Base-by-base conservation (phyloP, 2,888 invertebrate genomes). In the Rhaphigaster nebulosa region DNA sequence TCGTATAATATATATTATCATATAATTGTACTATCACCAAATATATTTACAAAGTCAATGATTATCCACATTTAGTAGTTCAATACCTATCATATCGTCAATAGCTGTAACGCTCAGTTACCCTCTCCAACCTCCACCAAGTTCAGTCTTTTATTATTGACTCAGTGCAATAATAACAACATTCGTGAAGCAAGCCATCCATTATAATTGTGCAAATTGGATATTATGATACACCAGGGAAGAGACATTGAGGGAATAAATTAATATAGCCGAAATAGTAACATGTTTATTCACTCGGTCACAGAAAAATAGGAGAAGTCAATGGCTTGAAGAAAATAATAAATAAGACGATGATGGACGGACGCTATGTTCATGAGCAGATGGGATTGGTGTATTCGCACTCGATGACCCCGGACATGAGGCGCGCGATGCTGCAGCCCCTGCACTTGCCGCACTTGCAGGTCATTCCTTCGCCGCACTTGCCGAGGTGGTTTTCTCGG, bases 401-500 rank as follows among this genome's bases (percentile, higher is more conserved):
- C 50, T 89, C 89, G 45, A 89, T 89, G 70, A 89, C 13, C 15
- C 89, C 89, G 0, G 76, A 29, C 70, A 70, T 70, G 29, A 89
- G 70, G 50, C 89, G 65, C 50, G 52, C 76, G 13, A 87, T 87
- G 52, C 60, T 60, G 87, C 90, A 90, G 13, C 90, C 90, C 65
- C 70, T 87, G 70, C 90, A 90, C 70, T 70, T 76, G 70, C 90
- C 87, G 87, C 90, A 90, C 70, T 87, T 90, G 90, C 90, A 90
- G 70, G 90, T 87, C 87, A 90, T 87, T 4, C 90, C 90, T 18
- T 90, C 87, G 41, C 90, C 90, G 87, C 90, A 90, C 90, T 90
- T 90, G 84, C 90, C 90, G 38, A 90, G 29, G 65, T 87, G 60
- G 90, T 87, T 56, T 34, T 90, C 90, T 56, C 87, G 29, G 12